Evolutionary conservation across 1,140 invertebrate genomes (phyloP).

Genomic region (Polyergus mexicanus): DNA sequence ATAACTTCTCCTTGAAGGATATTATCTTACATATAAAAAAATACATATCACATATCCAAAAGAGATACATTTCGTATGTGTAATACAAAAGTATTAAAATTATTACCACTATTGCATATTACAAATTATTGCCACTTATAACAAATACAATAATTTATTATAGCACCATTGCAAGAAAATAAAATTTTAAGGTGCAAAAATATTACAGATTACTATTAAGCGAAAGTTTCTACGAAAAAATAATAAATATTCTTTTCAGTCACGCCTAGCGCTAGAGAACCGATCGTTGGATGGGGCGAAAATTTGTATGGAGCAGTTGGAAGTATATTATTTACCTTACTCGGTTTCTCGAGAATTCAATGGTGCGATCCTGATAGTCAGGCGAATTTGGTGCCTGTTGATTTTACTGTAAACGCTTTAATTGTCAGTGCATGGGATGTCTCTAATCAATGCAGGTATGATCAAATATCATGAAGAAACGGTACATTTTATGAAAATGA

Average conservation of each 20-base stretch:
- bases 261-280: slow-evolving; percentile 91
- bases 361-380: slow-evolving; percentile 87
- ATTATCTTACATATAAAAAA: no score
- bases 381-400: slow-evolving; percentile 93
- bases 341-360: slow-evolving; percentile 90
- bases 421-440: slow-evolving; percentile 92
- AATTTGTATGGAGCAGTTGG: slow-evolving; percentile 93
- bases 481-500: no score
- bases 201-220: no score
- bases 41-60: no score
- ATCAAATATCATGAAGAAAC: slow-evolving; percentile 86
- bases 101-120: no score
- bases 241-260: slow-evolving; percentile 84
- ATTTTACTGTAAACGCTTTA: slow-evolving; percentile 92
- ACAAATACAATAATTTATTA: no score
- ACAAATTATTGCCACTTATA: no score
- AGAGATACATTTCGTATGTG: no score
- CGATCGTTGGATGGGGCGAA: slow-evolving; percentile 92
- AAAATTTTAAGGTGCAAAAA: no score
- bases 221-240: background rate
- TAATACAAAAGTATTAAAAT: no score
- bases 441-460: slow-evolving; percentile 79
- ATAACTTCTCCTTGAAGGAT: no score
- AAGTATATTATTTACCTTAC: slow-evolving; percentile 86
- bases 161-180: no score